These are phyloP conservation scores for Druceiella hillmani DNA, from an alignment of 2,888 invertebrate genomes.

Conservation along the genomic window DNA sequence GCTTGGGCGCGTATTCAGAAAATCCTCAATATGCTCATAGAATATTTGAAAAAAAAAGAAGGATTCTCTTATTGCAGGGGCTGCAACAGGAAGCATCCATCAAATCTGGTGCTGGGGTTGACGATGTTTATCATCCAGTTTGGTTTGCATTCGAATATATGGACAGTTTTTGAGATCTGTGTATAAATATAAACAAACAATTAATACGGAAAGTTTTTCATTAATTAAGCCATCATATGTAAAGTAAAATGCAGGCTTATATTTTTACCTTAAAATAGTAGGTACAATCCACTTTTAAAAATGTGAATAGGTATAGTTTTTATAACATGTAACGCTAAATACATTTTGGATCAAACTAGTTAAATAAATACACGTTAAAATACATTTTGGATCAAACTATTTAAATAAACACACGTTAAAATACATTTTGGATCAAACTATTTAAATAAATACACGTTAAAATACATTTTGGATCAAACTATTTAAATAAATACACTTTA, in stretches of 20 bases:
- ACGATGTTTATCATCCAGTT: background rate
- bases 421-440: too few relatives aligned
- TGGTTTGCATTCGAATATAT: constrained; percentile 5
- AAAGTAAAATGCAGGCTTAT: background rate
- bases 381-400: too few relatives aligned
- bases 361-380: too few relatives aligned
- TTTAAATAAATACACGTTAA: too few relatives aligned
- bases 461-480: too few relatives aligned
- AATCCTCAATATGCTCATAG: background rate
- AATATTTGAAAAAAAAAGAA: background rate
- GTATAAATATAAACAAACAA: background rate
- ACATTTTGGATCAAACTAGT: too few relatives aligned
- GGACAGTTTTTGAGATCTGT: background rate
- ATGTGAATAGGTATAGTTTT: too few relatives aligned
- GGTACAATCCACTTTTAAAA: too few relatives aligned
- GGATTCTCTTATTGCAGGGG: background rate
- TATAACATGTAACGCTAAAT: too few relatives aligned
- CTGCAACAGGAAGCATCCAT: background rate
- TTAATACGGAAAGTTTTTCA: background rate
- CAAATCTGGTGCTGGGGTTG: background rate
- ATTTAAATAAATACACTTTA: too few relatives aligned
- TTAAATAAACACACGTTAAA: too few relatives aligned
- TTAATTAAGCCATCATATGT: background rate
- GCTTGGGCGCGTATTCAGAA: constrained; percentile 1
- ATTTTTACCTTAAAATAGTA: background rate